These are phyloP conservation scores for Carterocephalus palaemon DNA, from an alignment of 2,888 invertebrate genomes.

Conservation along the genomic window DNA sequence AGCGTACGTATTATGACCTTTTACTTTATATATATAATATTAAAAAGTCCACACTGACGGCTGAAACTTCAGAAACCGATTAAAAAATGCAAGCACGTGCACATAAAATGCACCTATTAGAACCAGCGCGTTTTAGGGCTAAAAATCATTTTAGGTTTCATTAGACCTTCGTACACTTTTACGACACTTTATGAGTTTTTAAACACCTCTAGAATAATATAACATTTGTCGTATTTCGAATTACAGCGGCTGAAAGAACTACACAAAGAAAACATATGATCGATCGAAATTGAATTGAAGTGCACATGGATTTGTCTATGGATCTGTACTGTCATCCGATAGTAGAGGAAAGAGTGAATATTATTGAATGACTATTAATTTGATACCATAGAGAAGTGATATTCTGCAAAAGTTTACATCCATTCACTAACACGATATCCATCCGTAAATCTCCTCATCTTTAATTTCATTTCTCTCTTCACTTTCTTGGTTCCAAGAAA, in stretches of 20 bases:
- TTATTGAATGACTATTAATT: not conserved
- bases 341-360: slow-evolving; percentile 29
- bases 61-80: slow-evolving; percentile 58
- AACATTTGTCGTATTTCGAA: slow-evolving; percentile 70
- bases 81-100: slow-evolving; percentile 76
- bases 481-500: too few relatives aligned
- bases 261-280: slow-evolving; percentile 80
- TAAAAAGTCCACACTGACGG: slow-evolving; percentile 28
- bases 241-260: slow-evolving; percentile 76
- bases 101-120: slow-evolving; percentile 61
- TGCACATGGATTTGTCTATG: slow-evolving; percentile 75
- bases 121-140: slow-evolving; percentile 28
- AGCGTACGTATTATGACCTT: slow-evolving; percentile 1
- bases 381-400: not conserved
- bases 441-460: too few relatives aligned
- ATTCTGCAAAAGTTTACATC: too few relatives aligned
- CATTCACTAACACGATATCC: too few relatives aligned
- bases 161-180: slow-evolving; percentile 23
- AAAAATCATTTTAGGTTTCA: slow-evolving; percentile 31
- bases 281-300: slow-evolving; percentile 71
- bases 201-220: slow-evolving; percentile 40
- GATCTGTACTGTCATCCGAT: slow-evolving; percentile 40
- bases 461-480: too few relatives aligned
- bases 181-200: slow-evolving; percentile 32
- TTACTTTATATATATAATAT: not conserved